These are phyloP conservation scores for Ficedula albicollis DNA, from an alignment of 2,797 vertebrate species.

Conservation along the genomic window DNA sequence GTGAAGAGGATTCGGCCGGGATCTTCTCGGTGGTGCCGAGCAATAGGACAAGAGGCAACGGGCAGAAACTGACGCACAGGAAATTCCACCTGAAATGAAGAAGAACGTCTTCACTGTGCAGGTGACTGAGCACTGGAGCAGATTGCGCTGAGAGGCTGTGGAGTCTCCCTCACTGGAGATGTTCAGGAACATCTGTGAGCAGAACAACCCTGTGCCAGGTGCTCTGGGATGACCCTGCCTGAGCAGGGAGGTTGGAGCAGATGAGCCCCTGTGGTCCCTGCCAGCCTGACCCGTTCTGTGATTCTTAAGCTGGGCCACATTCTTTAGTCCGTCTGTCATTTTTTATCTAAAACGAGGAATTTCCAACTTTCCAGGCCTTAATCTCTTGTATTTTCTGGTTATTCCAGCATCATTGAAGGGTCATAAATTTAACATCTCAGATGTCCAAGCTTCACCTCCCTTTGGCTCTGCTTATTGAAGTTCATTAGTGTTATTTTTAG, in stretches of 20 bases:
- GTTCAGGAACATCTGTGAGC: not conserved
- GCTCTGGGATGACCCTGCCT: not conserved
- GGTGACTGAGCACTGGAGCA: fast-evolving
- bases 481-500: too few relatives aligned
- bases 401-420: not conserved
- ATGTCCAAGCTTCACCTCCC: not conserved
- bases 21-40: not conserved
- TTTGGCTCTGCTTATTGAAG: not conserved
- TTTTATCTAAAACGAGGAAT: not conserved
- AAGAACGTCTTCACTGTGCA: not conserved
- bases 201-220: not conserved
- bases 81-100: not conserved
- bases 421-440: not conserved
- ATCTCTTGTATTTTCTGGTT: not conserved
- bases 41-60: not conserved
- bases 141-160: not conserved
- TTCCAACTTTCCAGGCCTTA: not conserved
- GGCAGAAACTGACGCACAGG: not conserved
- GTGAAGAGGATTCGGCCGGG: fast-evolving
- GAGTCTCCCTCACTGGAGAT: not conserved
- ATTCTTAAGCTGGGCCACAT: not conserved
- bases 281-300: not conserved
- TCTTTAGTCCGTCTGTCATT: not conserved
- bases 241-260: not conserved
- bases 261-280: fast-evolving